Base-by-base conservation (phyloP, 2,113 vertebrate genomes). In the Callipepla squamata region DNA sequence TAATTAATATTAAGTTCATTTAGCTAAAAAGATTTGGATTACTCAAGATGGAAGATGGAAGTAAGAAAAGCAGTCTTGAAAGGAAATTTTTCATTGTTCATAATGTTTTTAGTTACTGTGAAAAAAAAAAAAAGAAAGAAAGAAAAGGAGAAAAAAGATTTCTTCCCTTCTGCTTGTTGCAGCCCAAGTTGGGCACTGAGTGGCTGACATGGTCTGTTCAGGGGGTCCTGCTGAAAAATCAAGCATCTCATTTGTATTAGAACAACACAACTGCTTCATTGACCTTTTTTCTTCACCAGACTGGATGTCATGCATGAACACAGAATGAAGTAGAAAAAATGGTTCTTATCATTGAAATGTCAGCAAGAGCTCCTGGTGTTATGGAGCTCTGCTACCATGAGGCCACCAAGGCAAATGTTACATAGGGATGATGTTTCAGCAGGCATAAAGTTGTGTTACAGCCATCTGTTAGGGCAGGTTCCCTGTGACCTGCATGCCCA, bases 1-100 rank as follows among this genome's bases (percentile, higher is more conserved):
- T 93, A 96, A 97, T 95, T 66, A 92, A 94, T 87, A 73, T 73
- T 68, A 69, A 91, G n/a, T 86, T 91, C 15, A 87, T 87, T 93
- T 93, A 88, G 68, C 75, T 86, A 84, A 94, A 96, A 91, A 94
- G 74, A 21, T 63, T 88, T 91, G 66, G 51, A 87, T 91, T 55
- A 61, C 74, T 79, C 23, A 91, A 83, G 70, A 85, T 51, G 34
- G 66, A 50, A 83, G n/a, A 53, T 61, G n/a, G 51, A 91, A 91
- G 32, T 28, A 84, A 90, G 32, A 89, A 92, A 89, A 87, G 73
- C 36, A 25, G 25, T 81, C 48, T 73, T 55, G 57, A 89, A 92
- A 91, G 44, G 7, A 87, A 79, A 55, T 82, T 80, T 95, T 62
- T 62, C 15, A 55, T 69, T 95, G n/a, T 75, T 86, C 32, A 40